Base-by-base conservation (phyloP, 2,888 invertebrate species). In the Eurytoma adleriae region DNA sequence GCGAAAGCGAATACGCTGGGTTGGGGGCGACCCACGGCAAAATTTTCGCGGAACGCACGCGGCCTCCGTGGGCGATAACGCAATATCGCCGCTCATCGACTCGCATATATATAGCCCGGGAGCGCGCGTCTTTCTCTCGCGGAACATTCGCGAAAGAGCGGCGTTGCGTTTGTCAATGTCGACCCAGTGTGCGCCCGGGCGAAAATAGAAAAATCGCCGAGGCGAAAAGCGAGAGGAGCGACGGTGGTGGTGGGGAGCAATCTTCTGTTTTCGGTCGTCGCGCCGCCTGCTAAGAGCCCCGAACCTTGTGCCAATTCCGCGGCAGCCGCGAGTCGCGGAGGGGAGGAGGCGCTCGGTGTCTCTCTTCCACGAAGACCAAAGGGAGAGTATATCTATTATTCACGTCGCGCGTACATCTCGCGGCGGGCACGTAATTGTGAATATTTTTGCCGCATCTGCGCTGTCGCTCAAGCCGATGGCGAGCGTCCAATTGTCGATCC, bases 401-500 rank as follows among this genome's bases (percentile, higher is more conserved):
- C 88, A 88, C 86, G 85, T 48, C 59, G 68, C 79, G 78, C 83
- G 82, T 78, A 83, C 40, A 40, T 40, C 40, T 40, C 40, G 71
- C 83, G 16, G 76, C 24, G 82, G 85, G 84, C 86, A 85, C 85
- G 89, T 89, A 90, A 90, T 90, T 89, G 89, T 89, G 89, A 88
- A 89, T 89, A 88, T 89, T 89, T 78, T 89, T 87, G 88, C 85
- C 86, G 87, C 89, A 89, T 89, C 27, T 88, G 90, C 84, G 87
- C 88, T 86, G 89, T 89, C 89, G 85, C 87, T 90, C 89, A 88
- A 85, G 82, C 83, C 82, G 84, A 89, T 90, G 90, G 90, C 90
- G 84, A 83, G 83, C 84, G 87, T 90, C 90, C 90, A 90, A 90
- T 89, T 88, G 89, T 88, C 86, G 78, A 81, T 86, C 83, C 84